Base-by-base conservation (phyloP, 2,888 invertebrate genomes). In the Anthophora plumipes region DNA sequence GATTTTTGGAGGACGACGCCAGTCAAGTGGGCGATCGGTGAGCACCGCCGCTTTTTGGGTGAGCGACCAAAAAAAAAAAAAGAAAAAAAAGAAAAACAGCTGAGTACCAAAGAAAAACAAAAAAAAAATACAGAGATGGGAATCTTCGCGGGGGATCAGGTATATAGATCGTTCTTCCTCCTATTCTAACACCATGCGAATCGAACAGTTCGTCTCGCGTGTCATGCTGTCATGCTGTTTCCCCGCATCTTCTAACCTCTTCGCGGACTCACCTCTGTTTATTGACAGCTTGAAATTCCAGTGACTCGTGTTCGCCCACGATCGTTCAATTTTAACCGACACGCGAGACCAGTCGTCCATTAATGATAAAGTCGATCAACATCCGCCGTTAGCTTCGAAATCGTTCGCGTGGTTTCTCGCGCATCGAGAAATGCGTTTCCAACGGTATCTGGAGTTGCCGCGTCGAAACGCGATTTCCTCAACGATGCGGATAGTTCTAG, bases 1-100 rank as follows among this genome's bases (percentile, higher is more conserved):
- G 78, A 83, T 85, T 85, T 80, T 82, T 81, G 76, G 86, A 87
- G 80, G 81, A 82, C 78, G 85, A 82, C 78, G 83, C 59, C 76
- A 81, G 82, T 71, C 83, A 78, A 77, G 77, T 59, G 79, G 84
- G 71, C 55, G 87, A 85, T 77, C 77, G 83, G 67, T 67, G 83
- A 85, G 77, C 66, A 78, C 54, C 39, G 74, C 54, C 39, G 74
- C 57, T 67, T 87, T 78, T 85, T 70, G 67, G 80, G 80, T 80
- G 84, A 80, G 82, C 80, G 84, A 81, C 41, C 61, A 74, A 77
- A 81, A 61, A 77, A 25, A 54, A 63, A 69, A 20, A 64, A 71
- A 74, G 72, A 60, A 59, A 61, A 69, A 72, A 69, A 67, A 57
- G 50, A 70, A 20, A 57, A 48, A 55, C 72, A 76, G 66, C 80